Evolutionary conservation across 2,113 vertebrate genomes (phyloP), one percentile per base, ranked within the genome.

Genomic region (Psophia crepitans): DNA sequence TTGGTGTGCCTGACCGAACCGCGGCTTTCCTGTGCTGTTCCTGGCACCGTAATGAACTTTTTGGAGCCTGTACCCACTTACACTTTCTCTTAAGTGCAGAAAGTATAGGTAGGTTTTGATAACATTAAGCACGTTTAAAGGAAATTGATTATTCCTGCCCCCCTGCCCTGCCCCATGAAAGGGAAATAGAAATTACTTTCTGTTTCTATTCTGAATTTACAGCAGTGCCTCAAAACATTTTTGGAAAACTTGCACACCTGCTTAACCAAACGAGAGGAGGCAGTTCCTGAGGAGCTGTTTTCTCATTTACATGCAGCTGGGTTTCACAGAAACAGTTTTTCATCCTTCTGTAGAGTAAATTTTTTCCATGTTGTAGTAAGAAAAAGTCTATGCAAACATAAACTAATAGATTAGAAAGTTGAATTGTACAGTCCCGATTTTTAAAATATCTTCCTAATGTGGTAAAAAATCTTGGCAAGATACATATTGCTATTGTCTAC

Each of bases 321-420:
- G 87, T 95, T 93, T 89, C 63, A 93, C 69, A 93, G 51, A 81
- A 95, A 76, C 56, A 65, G 57, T 83, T 87, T 94, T 92, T 30
- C 4, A 2, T 73, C 35, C 80, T 87, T 65, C 57, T 44, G 37
- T 54, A n/a, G 53, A 76, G 56, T 85, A 89, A 73, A 82, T 73
- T 82, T 92, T 57, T 82, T 93, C 39, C 49, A 58, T 27, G 17
- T 9, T 5, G 17, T 57, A 65, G 32, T 21, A 87, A 78, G 57
- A 69, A 65, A 60, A 68, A 76, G 18, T 49, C 17, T 66, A 58
- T 9, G 58, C 30, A 91, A 94, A 77, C 8, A 60, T 32, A 76
- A 93, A 75, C 39, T 35, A 90, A 56, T 8, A 51, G 39, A 70
- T 78, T 64, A 65, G 9, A 81, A 83, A 78, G 51, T 1, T 69